phyloP scores from a whole-genome alignment of 2,797 vertebrate genomes.

The Xerus rutilus region DNA sequence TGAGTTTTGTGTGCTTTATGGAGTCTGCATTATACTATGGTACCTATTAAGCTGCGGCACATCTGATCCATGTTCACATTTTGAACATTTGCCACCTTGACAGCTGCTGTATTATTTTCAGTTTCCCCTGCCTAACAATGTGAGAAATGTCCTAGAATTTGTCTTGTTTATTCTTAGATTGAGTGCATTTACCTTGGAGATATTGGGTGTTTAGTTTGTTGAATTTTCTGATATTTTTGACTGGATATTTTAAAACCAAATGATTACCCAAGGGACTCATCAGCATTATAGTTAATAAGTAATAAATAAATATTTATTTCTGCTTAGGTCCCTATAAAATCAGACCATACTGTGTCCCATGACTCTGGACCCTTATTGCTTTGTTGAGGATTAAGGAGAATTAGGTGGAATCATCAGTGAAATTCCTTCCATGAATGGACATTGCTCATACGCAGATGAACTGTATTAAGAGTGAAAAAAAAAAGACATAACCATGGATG shows the following conservation, averaged over 20 bases:
- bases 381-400: not conserved
- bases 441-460: not conserved
- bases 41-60: not conserved
- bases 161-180: not conserved
- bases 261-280: not conserved
- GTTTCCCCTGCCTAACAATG: not conserved
- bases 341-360: too few species aligned
- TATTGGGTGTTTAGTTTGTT: not conserved
- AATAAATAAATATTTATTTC: not conserved
- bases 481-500: not conserved
- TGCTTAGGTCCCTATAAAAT: not conserved
- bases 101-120: not conserved
- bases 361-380: not conserved
- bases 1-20: not conserved
- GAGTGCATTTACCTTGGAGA: not conserved
- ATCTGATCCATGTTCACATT: not conserved
- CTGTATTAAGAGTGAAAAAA: not conserved
- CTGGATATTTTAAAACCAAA: not conserved
- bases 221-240: not conserved
- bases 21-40: not conserved
- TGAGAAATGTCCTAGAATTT: not conserved
- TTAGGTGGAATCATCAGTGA: not conserved
- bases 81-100: not conserved
- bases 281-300: not conserved
- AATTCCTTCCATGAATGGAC: not conserved